Percentiles rank a stretch among this genome's conserved stretches.
Conservation (phyloP, 37 sponge, comb jelly and placozoan genomes). For the Beroe ovata region DNA sequence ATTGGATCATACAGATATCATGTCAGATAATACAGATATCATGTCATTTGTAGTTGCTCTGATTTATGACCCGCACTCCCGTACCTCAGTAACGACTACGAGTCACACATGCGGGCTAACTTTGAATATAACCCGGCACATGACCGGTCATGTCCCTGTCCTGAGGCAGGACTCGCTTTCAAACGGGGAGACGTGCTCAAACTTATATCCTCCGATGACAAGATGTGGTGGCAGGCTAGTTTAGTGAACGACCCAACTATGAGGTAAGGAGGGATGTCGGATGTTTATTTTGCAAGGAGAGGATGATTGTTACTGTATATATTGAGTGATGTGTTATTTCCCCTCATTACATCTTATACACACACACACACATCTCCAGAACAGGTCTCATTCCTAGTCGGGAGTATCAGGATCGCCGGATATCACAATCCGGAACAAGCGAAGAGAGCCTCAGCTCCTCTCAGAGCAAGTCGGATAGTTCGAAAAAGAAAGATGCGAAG, state of each 20-base stretch:
- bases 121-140: conserved; percentile 26
- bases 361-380: too few species aligned
- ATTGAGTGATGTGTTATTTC: too few species aligned
- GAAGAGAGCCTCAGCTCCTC: conserved; percentile 39
- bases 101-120: conserved; percentile 28
- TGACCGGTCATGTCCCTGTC: conserved; percentile 58
- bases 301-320: too few species aligned
- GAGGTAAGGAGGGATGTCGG: too few species aligned
- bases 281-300: too few species aligned
- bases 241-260: conserved; percentile 2
- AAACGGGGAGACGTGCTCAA: conserved; percentile 61
- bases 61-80: too few species aligned
- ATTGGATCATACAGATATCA: too few species aligned
- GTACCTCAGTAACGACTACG: conserved; percentile 58
- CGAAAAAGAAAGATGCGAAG: background rate
- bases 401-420: conserved; percentile 44
- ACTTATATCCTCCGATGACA: conserved; percentile 48
- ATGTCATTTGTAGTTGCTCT: too few species aligned
- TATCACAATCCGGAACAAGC: conserved; percentile 58
- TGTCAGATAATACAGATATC: too few species aligned
- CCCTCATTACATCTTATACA: too few species aligned
- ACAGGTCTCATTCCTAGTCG: conserved; percentile 31
- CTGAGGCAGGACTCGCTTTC: conserved; percentile 53
- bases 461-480: background rate
- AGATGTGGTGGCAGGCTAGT: conserved; percentile 67